phyloP scores from a whole-genome alignment of 2,113 vertebrate genomes.

The Pomatorhinus ruficollis region DNA sequence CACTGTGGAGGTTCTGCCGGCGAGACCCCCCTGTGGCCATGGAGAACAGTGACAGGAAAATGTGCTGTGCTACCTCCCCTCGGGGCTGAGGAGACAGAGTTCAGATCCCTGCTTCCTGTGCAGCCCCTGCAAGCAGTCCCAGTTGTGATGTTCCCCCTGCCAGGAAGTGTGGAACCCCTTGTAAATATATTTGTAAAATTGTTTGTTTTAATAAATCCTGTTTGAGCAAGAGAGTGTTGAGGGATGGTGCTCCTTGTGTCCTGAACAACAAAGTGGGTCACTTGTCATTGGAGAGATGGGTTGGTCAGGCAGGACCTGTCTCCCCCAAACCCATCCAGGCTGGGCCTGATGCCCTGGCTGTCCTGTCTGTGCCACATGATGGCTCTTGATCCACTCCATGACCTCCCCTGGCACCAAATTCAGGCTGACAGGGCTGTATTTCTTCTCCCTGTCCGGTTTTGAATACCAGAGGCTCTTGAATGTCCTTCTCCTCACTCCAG shows the following conservation, averaged over 20 bases:
- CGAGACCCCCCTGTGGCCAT: fast-evolving
- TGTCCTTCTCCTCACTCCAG: background rate
- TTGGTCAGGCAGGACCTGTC: background rate
- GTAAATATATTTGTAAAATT: background rate
- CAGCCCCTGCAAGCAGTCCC: background rate
- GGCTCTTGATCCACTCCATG: background rate
- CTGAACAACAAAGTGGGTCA: background rate
- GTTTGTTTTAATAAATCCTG: background rate
- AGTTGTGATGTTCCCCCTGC: background rate
- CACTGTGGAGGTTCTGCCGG: background rate
- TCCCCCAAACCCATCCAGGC: background rate
- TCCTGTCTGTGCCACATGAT: background rate
- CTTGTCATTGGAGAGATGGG: background rate
- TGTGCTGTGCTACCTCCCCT: background rate
- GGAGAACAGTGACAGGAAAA: background rate
- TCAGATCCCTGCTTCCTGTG: background rate
- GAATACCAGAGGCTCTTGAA: background rate
- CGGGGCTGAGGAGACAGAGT: background rate
- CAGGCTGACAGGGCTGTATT: background rate
- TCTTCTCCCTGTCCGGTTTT: background rate
- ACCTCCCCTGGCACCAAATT: background rate
- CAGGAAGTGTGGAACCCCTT: background rate
- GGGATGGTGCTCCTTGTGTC: background rate
- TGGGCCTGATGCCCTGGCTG: background rate
- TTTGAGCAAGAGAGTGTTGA: background rate